Evolutionary conservation across 2,888 invertebrate genomes (phyloP).

Genomic region (Oscheius sp.): DNA sequence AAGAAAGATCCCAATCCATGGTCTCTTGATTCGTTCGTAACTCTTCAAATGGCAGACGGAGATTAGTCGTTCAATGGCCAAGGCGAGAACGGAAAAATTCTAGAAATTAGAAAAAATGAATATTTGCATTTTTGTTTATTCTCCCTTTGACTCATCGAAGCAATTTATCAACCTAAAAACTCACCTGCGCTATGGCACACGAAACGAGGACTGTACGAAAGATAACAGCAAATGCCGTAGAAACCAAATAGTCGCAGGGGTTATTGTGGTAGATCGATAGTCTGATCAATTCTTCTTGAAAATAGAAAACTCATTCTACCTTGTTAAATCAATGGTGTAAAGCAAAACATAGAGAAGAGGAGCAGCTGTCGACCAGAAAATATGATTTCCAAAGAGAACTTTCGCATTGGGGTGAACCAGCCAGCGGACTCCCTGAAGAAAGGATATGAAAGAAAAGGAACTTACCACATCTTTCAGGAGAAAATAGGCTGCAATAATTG

Average conservation of each 20-base stretch:
- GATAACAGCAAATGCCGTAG: constrained; percentile 6
- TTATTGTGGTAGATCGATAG: not conserved
- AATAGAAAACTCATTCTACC: not conserved
- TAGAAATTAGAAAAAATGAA: not conserved
- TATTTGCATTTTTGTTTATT: not conserved
- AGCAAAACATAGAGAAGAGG: constrained; percentile 14
- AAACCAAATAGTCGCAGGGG: constrained; percentile 1
- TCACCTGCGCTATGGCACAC: constrained; percentile 6
- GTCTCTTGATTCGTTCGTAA: not conserved
- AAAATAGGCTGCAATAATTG: constrained; percentile 8
- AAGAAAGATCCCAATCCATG: not conserved
- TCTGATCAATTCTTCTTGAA: not conserved
- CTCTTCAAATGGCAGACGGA: not conserved
- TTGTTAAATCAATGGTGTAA: constrained; percentile 5
- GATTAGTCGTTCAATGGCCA: constrained; percentile 1
- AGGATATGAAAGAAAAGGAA: not conserved
- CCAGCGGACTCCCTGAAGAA: constrained; percentile 10
- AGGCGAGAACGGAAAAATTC: constrained; percentile 10
- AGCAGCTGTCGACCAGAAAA: constrained; percentile 11
- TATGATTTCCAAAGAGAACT: constrained; percentile 17
- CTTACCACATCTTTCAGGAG: constrained; percentile 2
- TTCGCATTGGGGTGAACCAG: constrained; percentile 24
- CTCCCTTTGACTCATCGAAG: too few species aligned
- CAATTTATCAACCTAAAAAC: too few species aligned
- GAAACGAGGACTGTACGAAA: constrained; percentile 4